A percentile compares a stretch with the other conserved stretches of the same genome.
Conservation (phyloP, 1,140 invertebrate species). For the Charaxes varanes region DNA sequence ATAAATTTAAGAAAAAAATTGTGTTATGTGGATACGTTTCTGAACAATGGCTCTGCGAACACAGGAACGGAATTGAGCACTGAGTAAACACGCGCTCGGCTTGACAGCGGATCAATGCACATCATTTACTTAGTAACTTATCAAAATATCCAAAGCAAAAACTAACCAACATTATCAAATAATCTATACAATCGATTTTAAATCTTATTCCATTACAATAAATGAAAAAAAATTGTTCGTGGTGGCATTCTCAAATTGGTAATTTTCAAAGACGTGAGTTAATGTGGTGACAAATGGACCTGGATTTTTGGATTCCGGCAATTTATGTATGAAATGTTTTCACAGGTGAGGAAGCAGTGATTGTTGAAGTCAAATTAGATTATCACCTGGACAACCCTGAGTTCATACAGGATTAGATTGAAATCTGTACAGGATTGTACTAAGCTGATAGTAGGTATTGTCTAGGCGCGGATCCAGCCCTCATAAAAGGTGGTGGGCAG, state of each 20-base stretch:
- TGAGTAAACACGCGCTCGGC: slow-evolving; percentile 37
- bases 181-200: slow-evolving; percentile 13
- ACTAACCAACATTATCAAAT: slow-evolving; percentile 10
- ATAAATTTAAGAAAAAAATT: too few species aligned
- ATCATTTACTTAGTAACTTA: slow-evolving; percentile 62
- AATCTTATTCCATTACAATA: slow-evolving; percentile 16
- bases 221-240: not conserved
- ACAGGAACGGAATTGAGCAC: slow-evolving; percentile 16
- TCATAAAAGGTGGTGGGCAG: too few species aligned
- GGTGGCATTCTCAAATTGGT: not conserved
- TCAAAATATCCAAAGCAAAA: slow-evolving; percentile 40
- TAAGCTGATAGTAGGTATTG: too few species aligned
- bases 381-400: not conserved
- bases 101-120: slow-evolving; percentile 53
- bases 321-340: slow-evolving; percentile 23
- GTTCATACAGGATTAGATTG: not conserved
- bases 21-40: too few species aligned
- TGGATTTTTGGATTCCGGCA: slow-evolving; percentile 15
- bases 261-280: slow-evolving; percentile 22
- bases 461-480: too few species aligned
- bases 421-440: too few species aligned
- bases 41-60: not conserved
- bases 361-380: not conserved
- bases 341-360: slow-evolving; percentile 20
- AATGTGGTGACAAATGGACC: slow-evolving; percentile 25